Evolutionary conservation across 2,113 vertebrate genomes (phyloP).

Genomic region (Oncorhynchus masou): DNA sequence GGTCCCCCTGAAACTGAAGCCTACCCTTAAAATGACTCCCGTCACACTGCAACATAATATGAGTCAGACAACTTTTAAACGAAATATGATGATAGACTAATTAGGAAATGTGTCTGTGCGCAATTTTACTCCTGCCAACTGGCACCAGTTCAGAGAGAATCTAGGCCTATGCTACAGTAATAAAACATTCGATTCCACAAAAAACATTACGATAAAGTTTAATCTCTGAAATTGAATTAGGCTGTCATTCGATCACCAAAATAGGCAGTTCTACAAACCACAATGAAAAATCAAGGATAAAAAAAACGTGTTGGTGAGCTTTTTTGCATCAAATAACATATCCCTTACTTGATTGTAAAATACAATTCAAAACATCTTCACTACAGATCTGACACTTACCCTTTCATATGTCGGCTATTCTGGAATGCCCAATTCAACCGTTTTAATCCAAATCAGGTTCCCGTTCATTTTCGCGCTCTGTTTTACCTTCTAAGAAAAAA

Average conservation of each 20-base stretch:
- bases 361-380: background rate
- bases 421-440: constrained; percentile 58
- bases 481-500: constrained; percentile 47
- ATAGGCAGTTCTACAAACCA: background rate
- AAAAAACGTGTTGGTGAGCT: background rate
- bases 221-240: background rate
- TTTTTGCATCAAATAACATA: background rate
- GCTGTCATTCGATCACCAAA: background rate
- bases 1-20: background rate
- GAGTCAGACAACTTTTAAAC: background rate
- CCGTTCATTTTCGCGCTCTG: constrained; percentile 60
- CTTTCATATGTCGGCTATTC: constrained; percentile 43
- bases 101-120: background rate
- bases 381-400: constrained; percentile 56
- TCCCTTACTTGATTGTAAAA: background rate
- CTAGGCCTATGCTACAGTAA: background rate
- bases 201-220: background rate
- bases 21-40: background rate
- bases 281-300: background rate
- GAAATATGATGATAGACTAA: background rate
- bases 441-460: constrained; percentile 66
- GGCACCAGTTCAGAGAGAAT: background rate
- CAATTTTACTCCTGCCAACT: background rate
- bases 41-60: background rate
- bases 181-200: background rate